Percentiles rank a stretch among this genome's conserved stretches.
Evolutionary conservation across 1,140 invertebrate species (phyloP).

Genomic region (Papilio polyxenes): DNA sequence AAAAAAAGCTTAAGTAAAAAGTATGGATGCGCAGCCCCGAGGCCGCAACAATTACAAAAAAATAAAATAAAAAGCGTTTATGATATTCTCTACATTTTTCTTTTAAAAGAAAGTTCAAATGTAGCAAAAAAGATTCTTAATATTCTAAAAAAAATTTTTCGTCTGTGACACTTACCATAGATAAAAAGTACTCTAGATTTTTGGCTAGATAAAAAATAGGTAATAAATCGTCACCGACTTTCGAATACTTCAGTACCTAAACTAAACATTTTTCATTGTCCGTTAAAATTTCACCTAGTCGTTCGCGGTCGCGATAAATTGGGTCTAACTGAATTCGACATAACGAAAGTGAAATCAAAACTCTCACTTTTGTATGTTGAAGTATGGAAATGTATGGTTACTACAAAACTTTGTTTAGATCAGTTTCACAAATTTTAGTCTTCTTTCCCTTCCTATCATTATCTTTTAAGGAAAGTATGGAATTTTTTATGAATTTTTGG

Average conservation of each 20-base stretch:
- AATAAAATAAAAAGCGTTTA: too few species aligned
- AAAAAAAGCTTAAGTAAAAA: too few species aligned
- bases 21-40: too few species aligned
- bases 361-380: slow-evolving; percentile 25
- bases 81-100: too few species aligned
- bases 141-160: too few species aligned
- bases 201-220: not conserved
- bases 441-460: too few species aligned
- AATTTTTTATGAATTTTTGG: too few species aligned
- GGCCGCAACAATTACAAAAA: not conserved
- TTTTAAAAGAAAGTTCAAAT: not conserved
- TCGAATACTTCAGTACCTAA: slow-evolving; percentile 6
- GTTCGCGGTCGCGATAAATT: not conserved
- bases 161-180: not conserved
- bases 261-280: not conserved
- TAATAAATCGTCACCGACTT: not conserved
- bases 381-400: slow-evolving; percentile 9
- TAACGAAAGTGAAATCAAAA: slow-evolving; percentile 25
- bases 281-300: slow-evolving; percentile 2
- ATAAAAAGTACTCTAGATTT: not conserved
- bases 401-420: not conserved
- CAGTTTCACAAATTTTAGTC: too few species aligned
- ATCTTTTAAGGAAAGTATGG: too few species aligned
- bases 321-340: slow-evolving; percentile 10
- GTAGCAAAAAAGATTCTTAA: not conserved